Evolutionary conservation across 2,113 vertebrate genomes (phyloP).

Genomic region (Alligator mississippiensis): DNA sequence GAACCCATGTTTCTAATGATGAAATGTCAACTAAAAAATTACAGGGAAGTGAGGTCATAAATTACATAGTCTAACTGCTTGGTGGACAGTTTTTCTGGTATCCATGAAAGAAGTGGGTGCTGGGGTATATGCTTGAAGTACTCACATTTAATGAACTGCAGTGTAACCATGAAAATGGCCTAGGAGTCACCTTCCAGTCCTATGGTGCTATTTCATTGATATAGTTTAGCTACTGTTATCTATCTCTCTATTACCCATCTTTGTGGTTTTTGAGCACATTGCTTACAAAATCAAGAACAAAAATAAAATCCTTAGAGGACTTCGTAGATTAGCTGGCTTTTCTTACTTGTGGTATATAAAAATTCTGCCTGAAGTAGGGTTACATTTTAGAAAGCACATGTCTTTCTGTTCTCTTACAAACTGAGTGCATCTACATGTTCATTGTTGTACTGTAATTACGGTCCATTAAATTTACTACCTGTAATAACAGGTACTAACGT

Average conservation of each 20-base stretch:
- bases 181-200: too few species aligned
- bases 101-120: neutral
- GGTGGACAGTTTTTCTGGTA: conserved; percentile 20
- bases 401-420: neutral
- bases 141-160: neutral
- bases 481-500: too few species aligned
- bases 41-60: neutral
- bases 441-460: too few species aligned
- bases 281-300: neutral
- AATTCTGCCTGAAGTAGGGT: neutral
- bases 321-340: conserved; percentile 6
- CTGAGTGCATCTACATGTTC: neutral
- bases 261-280: neutral
- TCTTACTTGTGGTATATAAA: neutral
- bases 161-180: neutral
- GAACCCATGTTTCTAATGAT: conserved; percentile 1
- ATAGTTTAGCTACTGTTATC: too few species aligned
- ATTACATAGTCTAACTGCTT: neutral
- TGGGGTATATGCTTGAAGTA: neutral
- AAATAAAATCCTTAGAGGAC: conserved; percentile 11
- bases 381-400: neutral
- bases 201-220: too few species aligned
- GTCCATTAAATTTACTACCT: too few species aligned
- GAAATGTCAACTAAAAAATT: neutral
- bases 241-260: neutral